Conservation (phyloP, 1,140 invertebrate species). For the Coelopa frigida region DNA sequence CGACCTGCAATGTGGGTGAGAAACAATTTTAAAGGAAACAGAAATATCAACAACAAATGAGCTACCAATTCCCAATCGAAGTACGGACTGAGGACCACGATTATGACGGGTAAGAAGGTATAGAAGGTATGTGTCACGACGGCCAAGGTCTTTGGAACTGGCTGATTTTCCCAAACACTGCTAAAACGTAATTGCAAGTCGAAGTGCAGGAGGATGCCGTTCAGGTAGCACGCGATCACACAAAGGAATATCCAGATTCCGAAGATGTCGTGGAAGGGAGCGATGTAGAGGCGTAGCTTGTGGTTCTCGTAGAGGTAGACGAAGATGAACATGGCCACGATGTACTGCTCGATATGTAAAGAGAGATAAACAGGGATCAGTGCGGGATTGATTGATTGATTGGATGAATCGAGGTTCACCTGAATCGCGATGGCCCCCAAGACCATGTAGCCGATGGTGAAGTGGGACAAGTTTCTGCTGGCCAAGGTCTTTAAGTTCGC, state of each 20-base stretch:
- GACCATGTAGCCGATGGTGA: background rate
- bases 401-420: too few relatives aligned
- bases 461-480: background rate
- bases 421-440: background rate
- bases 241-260: constrained; percentile 2
- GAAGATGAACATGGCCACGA: background rate
- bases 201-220: too few relatives aligned
- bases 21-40: too few relatives aligned
- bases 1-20: too few relatives aligned
- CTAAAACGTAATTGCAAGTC: too few relatives aligned
- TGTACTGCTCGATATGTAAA: too few relatives aligned
- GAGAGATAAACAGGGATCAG: too few relatives aligned
- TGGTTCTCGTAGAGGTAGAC: background rate
- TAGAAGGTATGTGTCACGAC: background rate
- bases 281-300: background rate
- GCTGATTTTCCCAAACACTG: too few relatives aligned
- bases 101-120: background rate
- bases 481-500: too few relatives aligned
- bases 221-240: background rate
- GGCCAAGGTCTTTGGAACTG: too few relatives aligned
- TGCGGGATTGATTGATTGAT: too few relatives aligned
- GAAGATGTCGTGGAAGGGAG: constrained; percentile 5
- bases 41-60: too few relatives aligned
- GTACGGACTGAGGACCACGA: constrained; percentile 4
- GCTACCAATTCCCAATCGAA: constrained; percentile 6